Base-by-base conservation (phyloP, 2,888 invertebrate genomes). In the Meteorus colon region DNA sequence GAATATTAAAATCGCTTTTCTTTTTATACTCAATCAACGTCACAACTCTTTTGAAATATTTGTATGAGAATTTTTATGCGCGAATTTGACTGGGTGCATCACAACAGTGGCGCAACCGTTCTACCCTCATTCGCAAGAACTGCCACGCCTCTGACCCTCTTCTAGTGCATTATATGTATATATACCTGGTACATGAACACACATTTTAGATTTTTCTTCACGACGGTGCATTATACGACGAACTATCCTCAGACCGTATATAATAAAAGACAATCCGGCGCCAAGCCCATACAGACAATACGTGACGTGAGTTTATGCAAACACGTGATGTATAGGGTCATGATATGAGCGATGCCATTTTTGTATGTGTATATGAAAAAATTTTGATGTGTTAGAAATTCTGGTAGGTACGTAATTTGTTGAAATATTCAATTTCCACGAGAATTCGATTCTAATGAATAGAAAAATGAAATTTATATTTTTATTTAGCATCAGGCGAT, bases 91-190 rank as follows among this genome's bases (percentile, higher is more conserved):
- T 75, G 75, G 66, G 82, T 81, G 80, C 83, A 80, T 82, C 55
- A 70, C 19, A 55, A 55, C 19, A 55, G 19, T 55, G n/a, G 83
- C 82, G 82, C 84, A 80, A 83, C 79, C 82, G 19, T 55, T 55
- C n/a, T 55, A 48, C 19, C 19, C 19, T 55, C 8, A 82, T 81
- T 81, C 80, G 63, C 76, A 81, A 81, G 82, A 79, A 78, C 80
- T 83, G 86, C 86, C 86, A 86, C 86, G 86, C 86, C 86, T 86
- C 79, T 78, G 80, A 80, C 80, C 79, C 78, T 81, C 63, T 75
- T 77, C 70, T 68, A 74, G 75, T 73, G n/a, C n/a, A 48, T 48
- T n/a, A 48, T n/a, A 48, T 48, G n/a, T 48, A 68, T 16, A 51
- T 31, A 29, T 31, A 48, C 51, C 48, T 48, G n/a, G 48, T n/a